Conservation (phyloP, 2,888 invertebrate species). For the Raillietiella orientalis region DNA sequence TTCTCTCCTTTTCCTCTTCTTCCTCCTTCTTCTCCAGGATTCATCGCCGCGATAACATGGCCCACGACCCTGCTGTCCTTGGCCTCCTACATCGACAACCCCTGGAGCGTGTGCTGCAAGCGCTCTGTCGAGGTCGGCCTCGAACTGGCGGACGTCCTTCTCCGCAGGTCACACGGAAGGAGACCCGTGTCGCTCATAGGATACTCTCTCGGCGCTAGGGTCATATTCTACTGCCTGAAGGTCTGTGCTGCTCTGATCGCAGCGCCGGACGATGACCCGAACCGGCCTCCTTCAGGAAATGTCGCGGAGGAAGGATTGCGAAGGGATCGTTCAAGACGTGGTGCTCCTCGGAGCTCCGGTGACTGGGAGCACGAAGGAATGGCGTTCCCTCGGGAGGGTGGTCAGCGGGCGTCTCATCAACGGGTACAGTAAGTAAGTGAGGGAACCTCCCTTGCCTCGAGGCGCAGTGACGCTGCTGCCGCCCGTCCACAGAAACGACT, state of each 20-base stretch:
- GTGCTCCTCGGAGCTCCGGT: conserved; percentile 27
- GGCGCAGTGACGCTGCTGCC: background rate
- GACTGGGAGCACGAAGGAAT: conserved; percentile 19
- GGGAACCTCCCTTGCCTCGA: background rate
- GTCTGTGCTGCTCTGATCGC: conserved; percentile 10
- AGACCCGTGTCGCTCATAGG: conserved; percentile 28
- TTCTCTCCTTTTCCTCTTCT: background rate
- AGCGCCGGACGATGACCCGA: no score
- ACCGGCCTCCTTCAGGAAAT: conserved; percentile 15
- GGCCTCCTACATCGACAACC: conserved; percentile 24
- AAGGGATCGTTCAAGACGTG: conserved; percentile 27
- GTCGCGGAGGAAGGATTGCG: conserved; percentile 16
- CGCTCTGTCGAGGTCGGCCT: conserved; percentile 24
- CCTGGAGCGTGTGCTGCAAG: conserved; percentile 28
- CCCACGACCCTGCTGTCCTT: conserved; percentile 23
- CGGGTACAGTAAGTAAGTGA: conserved; percentile 22
- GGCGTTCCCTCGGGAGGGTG: conserved; percentile 19
- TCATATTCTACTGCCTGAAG: conserved; percentile 26
- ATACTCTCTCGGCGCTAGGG: conserved; percentile 28
- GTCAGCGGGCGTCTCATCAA: conserved; percentile 28
- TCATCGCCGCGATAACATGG: conserved; percentile 28
- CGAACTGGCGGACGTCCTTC: conserved; percentile 25
- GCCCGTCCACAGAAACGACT: conserved; percentile 19
- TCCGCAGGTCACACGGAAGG: conserved; percentile 23
- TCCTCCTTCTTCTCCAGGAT: conserved; percentile 13